Conservation (phyloP, 2,113 vertebrate species). For the Mystacornis crossleyi region DNA sequence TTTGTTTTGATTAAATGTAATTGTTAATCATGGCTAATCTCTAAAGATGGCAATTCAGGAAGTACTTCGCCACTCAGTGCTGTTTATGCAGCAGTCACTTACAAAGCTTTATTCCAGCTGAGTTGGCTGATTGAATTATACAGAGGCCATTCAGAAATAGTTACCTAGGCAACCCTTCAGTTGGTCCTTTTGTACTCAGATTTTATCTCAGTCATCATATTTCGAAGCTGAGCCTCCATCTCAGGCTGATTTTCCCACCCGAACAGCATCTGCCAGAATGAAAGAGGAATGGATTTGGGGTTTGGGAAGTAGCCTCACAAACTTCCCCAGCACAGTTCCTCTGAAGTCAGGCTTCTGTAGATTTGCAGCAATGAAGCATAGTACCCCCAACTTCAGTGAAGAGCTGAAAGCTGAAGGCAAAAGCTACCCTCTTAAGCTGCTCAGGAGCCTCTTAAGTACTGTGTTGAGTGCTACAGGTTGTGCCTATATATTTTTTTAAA, state of each 20-base stretch:
- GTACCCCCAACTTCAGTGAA: background rate
- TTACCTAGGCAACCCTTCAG: conserved; percentile 37
- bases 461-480: background rate
- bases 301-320: background rate
- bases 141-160: background rate
- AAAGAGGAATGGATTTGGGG: background rate
- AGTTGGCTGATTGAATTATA: background rate
- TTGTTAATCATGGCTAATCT: background rate
- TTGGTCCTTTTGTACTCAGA: background rate
- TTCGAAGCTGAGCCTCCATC: background rate
- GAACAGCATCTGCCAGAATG: background rate
- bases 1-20: background rate
- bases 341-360: background rate
- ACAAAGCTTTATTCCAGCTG: background rate
- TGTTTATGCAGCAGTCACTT: background rate
- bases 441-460: background rate
- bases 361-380: background rate
- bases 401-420: background rate
- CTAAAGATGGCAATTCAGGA: background rate
- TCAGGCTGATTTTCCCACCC: background rate
- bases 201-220: background rate
- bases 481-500: background rate
- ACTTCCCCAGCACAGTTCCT: background rate
- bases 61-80: background rate
- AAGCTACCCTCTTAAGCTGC: background rate